A percentile compares a stretch with the other conserved stretches of the same genome.
Evolutionary conservation across 2,113 vertebrate species (phyloP).

Genomic region (Atlantisia rogersi): DNA sequence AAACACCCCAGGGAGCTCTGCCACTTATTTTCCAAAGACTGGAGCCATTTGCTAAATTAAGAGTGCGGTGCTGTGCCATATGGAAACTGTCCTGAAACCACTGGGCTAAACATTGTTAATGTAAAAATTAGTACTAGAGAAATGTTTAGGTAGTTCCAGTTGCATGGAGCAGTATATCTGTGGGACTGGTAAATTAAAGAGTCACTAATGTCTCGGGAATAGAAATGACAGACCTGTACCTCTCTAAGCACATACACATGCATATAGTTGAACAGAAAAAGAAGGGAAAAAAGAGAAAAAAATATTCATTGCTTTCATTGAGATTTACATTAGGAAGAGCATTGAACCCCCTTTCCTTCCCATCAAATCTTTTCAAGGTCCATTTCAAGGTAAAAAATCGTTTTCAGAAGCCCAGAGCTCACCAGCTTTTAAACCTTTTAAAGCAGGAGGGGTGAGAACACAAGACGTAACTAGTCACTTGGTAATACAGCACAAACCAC

Average conservation of each 20-base stretch:
- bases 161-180: not conserved
- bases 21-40: not conserved
- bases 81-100: not conserved
- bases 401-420: not conserved
- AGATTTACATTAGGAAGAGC: not conserved
- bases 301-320: not conserved
- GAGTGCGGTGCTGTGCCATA: not conserved
- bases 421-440: not conserved
- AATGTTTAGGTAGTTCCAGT: not conserved
- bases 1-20: not conserved
- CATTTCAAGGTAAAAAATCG: not conserved
- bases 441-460: not conserved
- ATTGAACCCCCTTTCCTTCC: not conserved
- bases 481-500: not conserved
- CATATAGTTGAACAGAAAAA: not conserved
- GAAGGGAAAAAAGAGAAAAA: not conserved
- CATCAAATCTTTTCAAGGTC: not conserved
- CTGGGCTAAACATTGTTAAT: not conserved
- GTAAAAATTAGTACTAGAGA: not conserved
- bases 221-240: not conserved
- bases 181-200: not conserved
- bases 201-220: not conserved
- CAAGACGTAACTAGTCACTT: not conserved
- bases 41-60: not conserved
- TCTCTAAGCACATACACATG: not conserved